Conservation (phyloP, 64 coral and sea anemone species). For the Actinia tenebrosa region DNA sequence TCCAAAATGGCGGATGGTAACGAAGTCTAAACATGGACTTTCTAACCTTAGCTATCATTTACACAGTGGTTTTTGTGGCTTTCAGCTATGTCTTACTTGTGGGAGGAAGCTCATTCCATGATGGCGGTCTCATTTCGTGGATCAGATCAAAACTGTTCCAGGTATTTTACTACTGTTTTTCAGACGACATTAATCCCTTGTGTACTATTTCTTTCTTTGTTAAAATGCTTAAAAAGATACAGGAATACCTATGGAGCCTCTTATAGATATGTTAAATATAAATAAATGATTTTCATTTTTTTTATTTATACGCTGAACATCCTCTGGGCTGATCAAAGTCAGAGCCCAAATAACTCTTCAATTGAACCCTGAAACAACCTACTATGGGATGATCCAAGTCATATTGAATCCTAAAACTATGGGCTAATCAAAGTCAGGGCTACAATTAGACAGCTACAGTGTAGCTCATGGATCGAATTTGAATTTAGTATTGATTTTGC, state of each 20-base stretch:
- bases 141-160: not conserved
- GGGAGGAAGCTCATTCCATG: slow-evolving; percentile 9
- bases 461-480: too few species aligned
- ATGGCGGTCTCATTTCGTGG: slow-evolving; percentile 11
- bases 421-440: too few species aligned
- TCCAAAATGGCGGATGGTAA: not conserved
- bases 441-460: too few species aligned
- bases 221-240: not conserved
- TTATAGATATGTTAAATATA: too few species aligned
- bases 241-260: too few species aligned
- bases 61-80: not conserved
- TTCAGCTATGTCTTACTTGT: slow-evolving; percentile 13
- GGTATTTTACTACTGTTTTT: not conserved
- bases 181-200: not conserved
- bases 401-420: too few species aligned
- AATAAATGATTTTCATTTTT: not conserved
- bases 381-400: too few species aligned
- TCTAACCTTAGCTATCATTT: not conserved
- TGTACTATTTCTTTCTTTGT: too few species aligned
- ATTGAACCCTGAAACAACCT: too few species aligned
- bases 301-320: not conserved
- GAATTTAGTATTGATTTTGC: too few species aligned
- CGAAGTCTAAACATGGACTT: not conserved
- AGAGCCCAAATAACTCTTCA: too few species aligned
- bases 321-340: too few species aligned